A percentile compares a stretch with the other conserved stretches of the same genome.
phyloP scores from a whole-genome alignment of 2,888 invertebrate genomes.

The Imbricaverruca yamaguchii region DNA sequence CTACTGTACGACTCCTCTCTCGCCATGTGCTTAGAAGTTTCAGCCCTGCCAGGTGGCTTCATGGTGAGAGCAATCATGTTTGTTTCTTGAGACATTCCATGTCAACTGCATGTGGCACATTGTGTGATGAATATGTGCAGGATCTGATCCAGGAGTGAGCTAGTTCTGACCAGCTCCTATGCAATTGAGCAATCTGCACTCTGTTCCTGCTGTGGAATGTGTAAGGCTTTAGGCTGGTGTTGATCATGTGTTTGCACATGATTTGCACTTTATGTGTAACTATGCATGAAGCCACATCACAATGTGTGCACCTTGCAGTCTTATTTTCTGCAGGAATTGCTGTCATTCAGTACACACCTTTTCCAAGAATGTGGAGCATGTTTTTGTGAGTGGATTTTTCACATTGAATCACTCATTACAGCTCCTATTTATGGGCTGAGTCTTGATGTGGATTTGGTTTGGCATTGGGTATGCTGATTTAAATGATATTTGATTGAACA shows the following conservation, averaged over 20 bases:
- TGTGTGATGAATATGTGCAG: background rate
- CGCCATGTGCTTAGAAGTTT: background rate
- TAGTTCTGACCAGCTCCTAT: no score
- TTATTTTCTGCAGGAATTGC: no score
- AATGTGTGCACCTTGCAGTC: no score
- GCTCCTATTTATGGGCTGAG: no score
- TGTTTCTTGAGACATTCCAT: background rate
- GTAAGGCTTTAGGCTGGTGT: background rate
- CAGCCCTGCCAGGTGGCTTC: background rate
- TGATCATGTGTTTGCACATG: background rate
- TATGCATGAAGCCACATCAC: background rate
- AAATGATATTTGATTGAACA: no score
- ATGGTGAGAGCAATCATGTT: background rate
- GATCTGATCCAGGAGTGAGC: no score
- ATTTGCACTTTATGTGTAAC: background rate
- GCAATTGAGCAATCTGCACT: no score
- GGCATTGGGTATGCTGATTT: no score
- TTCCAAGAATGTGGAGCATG: no score
- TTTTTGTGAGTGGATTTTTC: background rate
- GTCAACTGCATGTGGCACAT: background rate
- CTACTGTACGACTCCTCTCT: background rate
- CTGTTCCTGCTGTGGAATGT: no score
- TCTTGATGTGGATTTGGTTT: no score
- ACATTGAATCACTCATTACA: background rate
- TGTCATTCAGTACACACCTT: no score